These are phyloP conservation scores for Ispidina lecontei DNA, from an alignment of 2,797 vertebrate species.

Conservation along the genomic window DNA sequence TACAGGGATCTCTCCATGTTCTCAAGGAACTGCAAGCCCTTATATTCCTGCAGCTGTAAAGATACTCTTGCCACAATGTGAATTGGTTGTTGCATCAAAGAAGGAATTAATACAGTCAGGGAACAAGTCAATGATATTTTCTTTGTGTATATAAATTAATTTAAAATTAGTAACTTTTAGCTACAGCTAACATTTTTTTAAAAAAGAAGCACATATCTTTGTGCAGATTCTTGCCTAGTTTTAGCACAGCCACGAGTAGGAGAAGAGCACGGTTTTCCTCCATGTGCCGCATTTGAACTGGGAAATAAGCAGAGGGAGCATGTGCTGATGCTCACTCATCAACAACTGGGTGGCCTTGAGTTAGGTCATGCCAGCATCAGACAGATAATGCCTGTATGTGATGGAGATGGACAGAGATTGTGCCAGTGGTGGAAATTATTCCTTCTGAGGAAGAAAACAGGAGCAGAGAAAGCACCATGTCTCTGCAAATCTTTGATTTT, in stretches of 20 bases:
- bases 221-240: neutral
- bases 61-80: neutral
- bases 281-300: neutral
- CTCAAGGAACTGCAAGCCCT: neutral
- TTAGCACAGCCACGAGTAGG: neutral
- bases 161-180: neutral
- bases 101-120: neutral
- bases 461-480: neutral
- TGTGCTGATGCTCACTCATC: neutral
- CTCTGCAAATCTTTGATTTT: neutral
- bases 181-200: neutral
- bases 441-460: neutral
- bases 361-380: neutral
- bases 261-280: neutral
- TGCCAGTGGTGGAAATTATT: neutral
- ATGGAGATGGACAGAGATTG: neutral
- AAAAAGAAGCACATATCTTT: neutral
- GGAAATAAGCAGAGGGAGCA: neutral
- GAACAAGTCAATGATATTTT: conserved; percentile 9
- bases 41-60: neutral
- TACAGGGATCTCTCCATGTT: neutral
- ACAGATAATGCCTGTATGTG: accelerated
- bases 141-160: neutral
- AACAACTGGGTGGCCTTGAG: neutral
- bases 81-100: neutral